These are phyloP conservation scores for Campoplex capitator DNA, from an alignment of 2,888 invertebrate genomes.

Conservation along the genomic window DNA sequence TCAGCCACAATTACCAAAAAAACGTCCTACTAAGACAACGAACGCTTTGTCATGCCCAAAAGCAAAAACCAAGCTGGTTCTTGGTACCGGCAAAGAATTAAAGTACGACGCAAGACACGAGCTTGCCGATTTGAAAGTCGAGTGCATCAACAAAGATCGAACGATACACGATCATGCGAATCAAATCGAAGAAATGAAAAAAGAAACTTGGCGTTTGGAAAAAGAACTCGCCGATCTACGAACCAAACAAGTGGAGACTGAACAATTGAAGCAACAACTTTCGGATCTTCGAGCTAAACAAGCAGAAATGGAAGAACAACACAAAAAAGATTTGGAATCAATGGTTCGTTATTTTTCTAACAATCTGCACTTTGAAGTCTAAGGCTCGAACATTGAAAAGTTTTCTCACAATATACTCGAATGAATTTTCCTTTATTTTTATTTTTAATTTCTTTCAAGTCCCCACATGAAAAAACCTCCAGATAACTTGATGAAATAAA, in stretches of 20 bases:
- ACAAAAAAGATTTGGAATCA: constrained; percentile 78
- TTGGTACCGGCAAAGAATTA: constrained; percentile 63
- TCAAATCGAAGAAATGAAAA: constrained; percentile 79
- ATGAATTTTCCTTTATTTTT: not conserved
- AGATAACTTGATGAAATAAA: not conserved
- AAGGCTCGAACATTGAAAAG: not conserved
- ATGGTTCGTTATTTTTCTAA: constrained; percentile 71
- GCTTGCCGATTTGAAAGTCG: constrained; percentile 81
- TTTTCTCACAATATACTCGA: not conserved
- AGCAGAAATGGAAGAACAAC: constrained; percentile 72
- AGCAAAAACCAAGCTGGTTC: constrained; percentile 71
- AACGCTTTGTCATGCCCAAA: constrained; percentile 70
- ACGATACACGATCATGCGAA: constrained; percentile 81
- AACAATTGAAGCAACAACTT: constrained; percentile 67
- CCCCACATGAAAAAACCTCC: too few species aligned
- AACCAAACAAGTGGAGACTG: constrained; percentile 71
- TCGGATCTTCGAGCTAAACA: constrained; percentile 72
- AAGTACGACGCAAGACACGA: constrained; percentile 77
- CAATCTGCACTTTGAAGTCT: not conserved
- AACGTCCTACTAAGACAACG: constrained; percentile 72
- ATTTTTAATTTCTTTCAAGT: not conserved
- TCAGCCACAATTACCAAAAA: constrained; percentile 79
- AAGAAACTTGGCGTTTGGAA: constrained; percentile 72
- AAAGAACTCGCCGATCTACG: constrained; percentile 72
- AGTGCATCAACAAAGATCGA: constrained; percentile 80